Conservation (phyloP, 1,140 invertebrate genomes). For the Musca vetustissima region DNA sequence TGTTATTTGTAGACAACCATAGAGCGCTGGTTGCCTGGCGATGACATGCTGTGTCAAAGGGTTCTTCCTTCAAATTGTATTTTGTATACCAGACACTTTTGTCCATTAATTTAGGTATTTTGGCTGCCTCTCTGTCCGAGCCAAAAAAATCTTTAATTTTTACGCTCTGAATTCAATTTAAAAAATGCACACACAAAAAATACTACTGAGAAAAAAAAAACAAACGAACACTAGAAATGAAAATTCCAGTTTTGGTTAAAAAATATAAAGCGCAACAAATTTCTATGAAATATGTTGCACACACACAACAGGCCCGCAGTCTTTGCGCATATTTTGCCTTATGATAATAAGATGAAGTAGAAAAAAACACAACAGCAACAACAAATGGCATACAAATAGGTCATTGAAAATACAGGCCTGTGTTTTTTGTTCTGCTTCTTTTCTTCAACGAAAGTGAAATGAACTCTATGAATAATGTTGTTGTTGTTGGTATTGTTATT, state of each 20-base stretch:
- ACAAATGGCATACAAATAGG: not conserved
- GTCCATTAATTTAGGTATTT: slow-evolving; percentile 7
- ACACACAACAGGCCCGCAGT: too few species aligned
- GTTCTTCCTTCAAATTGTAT: not conserved
- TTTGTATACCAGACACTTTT: too few species aligned
- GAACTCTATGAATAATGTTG: not conserved
- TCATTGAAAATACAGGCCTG: too few species aligned
- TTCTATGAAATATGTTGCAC: slow-evolving; percentile 6
- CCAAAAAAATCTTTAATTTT: not conserved
- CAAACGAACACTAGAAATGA: too few species aligned
- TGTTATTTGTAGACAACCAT: not conserved
- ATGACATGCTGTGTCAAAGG: slow-evolving; percentile 13
- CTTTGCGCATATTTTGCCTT: too few species aligned
- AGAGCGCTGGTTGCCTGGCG: not conserved
- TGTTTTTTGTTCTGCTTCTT: too few species aligned
- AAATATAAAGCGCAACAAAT: slow-evolving; percentile 15
- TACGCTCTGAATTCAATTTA: slow-evolving; percentile 16
- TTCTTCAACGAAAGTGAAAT: slow-evolving; percentile 16
- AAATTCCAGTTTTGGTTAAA: slow-evolving; percentile 18
- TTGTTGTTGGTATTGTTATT: too few species aligned
- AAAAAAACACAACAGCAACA: not conserved
- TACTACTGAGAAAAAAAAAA: not conserved
- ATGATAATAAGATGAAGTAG: not conserved
- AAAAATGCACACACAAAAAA: not conserved
- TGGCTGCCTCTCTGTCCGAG: too few species aligned